Evolutionary conservation across 1,140 invertebrate genomes (phyloP).

Genomic region (Anoplophora glabripennis): DNA sequence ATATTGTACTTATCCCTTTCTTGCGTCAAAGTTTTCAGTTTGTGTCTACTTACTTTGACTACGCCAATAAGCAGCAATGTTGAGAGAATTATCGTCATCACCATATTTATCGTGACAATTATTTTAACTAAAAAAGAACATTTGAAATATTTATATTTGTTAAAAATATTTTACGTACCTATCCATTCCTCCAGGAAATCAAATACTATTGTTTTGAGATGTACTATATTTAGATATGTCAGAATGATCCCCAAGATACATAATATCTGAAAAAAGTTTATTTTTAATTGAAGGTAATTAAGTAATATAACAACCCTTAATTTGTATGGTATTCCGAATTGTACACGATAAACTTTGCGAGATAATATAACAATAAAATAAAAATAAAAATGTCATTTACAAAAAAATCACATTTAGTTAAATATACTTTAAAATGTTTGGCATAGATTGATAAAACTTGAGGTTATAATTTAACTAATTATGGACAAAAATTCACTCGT

Average conservation of each 20-base stretch:
- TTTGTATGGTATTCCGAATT: too few species aligned
- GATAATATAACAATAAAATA: too few species aligned
- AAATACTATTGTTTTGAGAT: slow-evolving; percentile 70
- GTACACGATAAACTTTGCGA: too few species aligned
- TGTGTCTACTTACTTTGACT: slow-evolving; percentile 65
- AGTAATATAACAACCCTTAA: too few species aligned
- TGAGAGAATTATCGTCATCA: slow-evolving; percentile 77
- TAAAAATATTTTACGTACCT: slow-evolving; percentile 40
- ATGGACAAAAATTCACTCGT: too few species aligned
- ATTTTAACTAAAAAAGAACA: slow-evolving; percentile 63
- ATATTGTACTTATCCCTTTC: too few species aligned
- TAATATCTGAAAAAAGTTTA: slow-evolving; percentile 52
- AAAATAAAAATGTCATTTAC: too few species aligned
- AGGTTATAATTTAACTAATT: too few species aligned
- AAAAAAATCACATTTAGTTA: too few species aligned
- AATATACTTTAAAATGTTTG: too few species aligned
- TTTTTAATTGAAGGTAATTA: slow-evolving; percentile 38
- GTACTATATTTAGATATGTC: slow-evolving; percentile 55
- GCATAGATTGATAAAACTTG: too few species aligned
- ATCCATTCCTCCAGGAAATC: slow-evolving; percentile 55
- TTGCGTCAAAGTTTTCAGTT: too few species aligned
- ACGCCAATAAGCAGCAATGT: slow-evolving; percentile 70
- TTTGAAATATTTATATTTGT: slow-evolving; percentile 1
- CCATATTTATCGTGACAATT: slow-evolving; percentile 74
- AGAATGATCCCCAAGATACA: slow-evolving; percentile 58